Evolutionary conservation across 2,888 invertebrate species (phyloP).

Genomic region (Brachypalpus laphriformis): DNA sequence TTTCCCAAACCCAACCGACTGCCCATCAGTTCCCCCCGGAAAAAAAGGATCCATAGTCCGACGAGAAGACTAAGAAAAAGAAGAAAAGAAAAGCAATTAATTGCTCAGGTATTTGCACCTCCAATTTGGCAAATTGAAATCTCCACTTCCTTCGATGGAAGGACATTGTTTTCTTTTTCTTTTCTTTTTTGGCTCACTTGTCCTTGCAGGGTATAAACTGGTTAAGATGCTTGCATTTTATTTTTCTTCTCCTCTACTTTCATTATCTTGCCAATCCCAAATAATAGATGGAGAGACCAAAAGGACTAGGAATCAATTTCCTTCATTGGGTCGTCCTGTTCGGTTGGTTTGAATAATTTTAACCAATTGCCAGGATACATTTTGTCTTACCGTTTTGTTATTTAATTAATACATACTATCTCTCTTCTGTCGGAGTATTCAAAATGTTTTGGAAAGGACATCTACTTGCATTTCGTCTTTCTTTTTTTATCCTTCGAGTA

Average conservation of each 20-base stretch:
- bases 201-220: neutral
- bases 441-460: constrained; percentile 1
- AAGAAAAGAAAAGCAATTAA: constrained; percentile 64
- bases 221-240: constrained; percentile 45
- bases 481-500: constrained; percentile 7
- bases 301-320: constrained; percentile 18
- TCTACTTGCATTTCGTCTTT: neutral
- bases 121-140: constrained; percentile 69
- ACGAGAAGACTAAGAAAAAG: constrained; percentile 15
- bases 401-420: constrained; percentile 69
- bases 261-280: constrained; percentile 21
- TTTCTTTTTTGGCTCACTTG: neutral
- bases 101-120: constrained; percentile 69
- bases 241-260: constrained; percentile 10
- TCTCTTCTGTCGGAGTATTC: neutral
- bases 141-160: constrained; percentile 32
- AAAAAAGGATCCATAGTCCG: neutral
- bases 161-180: constrained; percentile 4
- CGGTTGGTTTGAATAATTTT: constrained; percentile 26
- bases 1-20: neutral
- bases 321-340: neutral
- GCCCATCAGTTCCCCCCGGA: neutral
- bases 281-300: constrained; percentile 13
- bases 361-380: constrained; percentile 60
- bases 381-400: constrained; percentile 56